Conservation (phyloP, 2,888 invertebrate species). For the Dasypolia templi region DNA sequence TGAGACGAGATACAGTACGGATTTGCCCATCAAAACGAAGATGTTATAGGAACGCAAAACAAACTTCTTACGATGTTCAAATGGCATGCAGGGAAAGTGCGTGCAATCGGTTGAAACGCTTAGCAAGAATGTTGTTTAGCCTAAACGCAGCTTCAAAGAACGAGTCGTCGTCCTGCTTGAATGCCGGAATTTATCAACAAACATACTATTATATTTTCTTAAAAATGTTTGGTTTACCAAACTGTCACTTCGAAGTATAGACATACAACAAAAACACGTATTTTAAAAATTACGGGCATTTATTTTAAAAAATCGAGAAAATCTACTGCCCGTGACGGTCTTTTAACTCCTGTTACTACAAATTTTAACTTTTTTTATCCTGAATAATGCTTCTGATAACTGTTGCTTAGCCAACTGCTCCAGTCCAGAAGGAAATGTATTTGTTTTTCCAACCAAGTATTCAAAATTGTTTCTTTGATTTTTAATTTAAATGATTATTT, state of each 20-base stretch:
- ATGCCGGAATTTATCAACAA: constrained; percentile 2
- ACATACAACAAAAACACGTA: not conserved
- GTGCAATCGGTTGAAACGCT: not conserved
- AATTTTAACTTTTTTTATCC: too few species aligned
- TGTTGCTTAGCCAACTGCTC: too few species aligned
- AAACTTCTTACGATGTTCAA: constrained; percentile 3
- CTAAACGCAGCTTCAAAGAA: constrained; percentile 5
- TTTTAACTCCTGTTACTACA: too few species aligned
- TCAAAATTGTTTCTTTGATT: too few species aligned
- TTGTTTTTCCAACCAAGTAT: too few species aligned
- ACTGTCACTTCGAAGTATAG: not conserved
- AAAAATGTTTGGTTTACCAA: constrained; percentile 1
- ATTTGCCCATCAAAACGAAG: constrained; percentile 20
- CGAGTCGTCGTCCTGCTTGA: not conserved
- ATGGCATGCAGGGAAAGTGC: constrained; percentile 30
- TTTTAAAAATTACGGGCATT: too few species aligned
- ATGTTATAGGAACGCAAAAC: constrained; percentile 8
- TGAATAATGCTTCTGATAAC: too few species aligned
- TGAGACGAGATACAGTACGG: constrained; percentile 51
- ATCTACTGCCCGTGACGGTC: too few species aligned
- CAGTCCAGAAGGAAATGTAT: too few species aligned
- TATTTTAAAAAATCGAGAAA: too few species aligned
- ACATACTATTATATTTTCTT: not conserved
- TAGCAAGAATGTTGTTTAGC: constrained; percentile 1
- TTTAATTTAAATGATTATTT: too few species aligned